Conservation (phyloP, 1,140 invertebrate species). For the Dermatophagoides farinae region DNA sequence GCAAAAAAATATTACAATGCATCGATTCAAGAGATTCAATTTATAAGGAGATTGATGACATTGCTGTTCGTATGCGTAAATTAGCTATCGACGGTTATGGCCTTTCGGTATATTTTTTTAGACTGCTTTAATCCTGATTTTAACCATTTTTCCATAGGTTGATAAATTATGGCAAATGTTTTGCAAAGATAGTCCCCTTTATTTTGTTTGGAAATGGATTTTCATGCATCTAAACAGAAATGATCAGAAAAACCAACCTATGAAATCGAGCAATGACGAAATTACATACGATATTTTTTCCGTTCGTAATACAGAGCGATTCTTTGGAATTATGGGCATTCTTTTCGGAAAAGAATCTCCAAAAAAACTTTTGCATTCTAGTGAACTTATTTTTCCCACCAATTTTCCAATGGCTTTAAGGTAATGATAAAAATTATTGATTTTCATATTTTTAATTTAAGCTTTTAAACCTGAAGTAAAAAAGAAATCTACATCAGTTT, state of each 20-base stretch:
- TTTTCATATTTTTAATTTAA: not conserved
- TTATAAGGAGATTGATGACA: slow-evolving; percentile 37
- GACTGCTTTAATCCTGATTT: not conserved
- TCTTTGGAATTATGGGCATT: not conserved
- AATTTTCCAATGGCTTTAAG: not conserved
- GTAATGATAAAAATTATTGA: not conserved
- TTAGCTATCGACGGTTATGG: slow-evolving; percentile 54
- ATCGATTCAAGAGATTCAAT: slow-evolving; percentile 32
- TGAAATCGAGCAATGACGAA: not conserved
- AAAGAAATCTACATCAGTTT: slow-evolving; percentile 4
- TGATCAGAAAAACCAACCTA: not conserved
- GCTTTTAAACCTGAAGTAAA: slow-evolving; percentile 6
- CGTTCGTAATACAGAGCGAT: not conserved
- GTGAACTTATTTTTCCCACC: not conserved
- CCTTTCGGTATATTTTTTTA: slow-evolving; percentile 35
- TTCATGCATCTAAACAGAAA: not conserved
- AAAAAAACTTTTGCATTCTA: not conserved
- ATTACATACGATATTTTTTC: not conserved
- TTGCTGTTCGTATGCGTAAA: slow-evolving; percentile 45
- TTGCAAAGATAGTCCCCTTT: not conserved
- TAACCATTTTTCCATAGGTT: not conserved
- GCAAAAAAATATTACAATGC: slow-evolving; percentile 39
- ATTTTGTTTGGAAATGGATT: slow-evolving; percentile 10
- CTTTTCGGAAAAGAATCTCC: not conserved
- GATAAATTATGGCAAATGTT: slow-evolving; percentile 10